Conservation (phyloP, 2,888 invertebrate species). For the Trichopria drosophilae region DNA sequence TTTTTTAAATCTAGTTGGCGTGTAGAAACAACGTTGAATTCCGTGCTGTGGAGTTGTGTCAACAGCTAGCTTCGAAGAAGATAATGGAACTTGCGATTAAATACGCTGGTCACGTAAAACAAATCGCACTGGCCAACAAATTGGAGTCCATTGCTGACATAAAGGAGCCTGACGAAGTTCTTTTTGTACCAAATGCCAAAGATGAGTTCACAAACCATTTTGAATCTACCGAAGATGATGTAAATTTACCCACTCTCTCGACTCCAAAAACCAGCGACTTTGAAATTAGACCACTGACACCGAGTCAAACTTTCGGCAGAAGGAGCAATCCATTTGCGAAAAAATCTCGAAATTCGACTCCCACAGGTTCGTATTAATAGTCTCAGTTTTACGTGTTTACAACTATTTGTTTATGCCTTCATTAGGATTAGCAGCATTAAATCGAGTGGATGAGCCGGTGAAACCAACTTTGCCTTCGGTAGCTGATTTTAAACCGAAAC, state of each 20-base stretch:
- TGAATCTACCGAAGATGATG: constrained; percentile 34
- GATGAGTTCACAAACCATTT: constrained; percentile 38
- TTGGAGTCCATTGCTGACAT: constrained; percentile 58
- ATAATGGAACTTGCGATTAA: constrained; percentile 83
- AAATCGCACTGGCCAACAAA: constrained; percentile 78
- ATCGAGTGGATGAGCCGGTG: constrained; percentile 21
- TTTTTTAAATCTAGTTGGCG: constrained; percentile 66
- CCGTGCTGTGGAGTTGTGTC: constrained; percentile 84
- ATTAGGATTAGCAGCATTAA: no score
- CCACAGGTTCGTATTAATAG: no score
- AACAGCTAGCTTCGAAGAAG: constrained; percentile 76
- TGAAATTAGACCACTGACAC: constrained; percentile 50
- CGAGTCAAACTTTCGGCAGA: constrained; percentile 31
- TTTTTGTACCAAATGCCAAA: constrained; percentile 33
- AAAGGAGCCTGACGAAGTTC: constrained; percentile 49
- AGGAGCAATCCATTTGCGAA: constrained; percentile 61
- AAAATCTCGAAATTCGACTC: constrained; percentile 50
- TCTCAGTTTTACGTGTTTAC: no score
- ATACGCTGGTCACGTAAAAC: constrained; percentile 79
- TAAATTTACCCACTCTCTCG: constrained; percentile 38
- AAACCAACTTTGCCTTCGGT: no score
- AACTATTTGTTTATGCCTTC: no score
- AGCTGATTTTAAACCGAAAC: constrained; percentile 11
- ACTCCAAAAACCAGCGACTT: constrained; percentile 39
- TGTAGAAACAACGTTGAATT: constrained; percentile 82